Conservation (phyloP, 2,797 vertebrate genomes). For the Scarus forsteni region DNA sequence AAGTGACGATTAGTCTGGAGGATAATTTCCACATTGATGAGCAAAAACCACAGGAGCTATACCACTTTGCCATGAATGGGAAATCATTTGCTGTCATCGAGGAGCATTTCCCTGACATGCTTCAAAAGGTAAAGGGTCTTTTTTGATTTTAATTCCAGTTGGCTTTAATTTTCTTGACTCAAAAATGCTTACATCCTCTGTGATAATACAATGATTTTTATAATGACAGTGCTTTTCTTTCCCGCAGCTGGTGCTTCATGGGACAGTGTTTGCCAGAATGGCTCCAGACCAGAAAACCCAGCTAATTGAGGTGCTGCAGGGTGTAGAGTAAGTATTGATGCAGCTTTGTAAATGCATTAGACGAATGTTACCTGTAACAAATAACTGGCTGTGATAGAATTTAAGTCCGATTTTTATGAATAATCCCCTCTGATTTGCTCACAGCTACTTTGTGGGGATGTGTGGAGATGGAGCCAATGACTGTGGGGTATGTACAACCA, state of each 20-base stretch:
- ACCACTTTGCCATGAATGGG: conserved; percentile 98
- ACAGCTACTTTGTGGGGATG: conserved; percentile 98
- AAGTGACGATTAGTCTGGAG: conserved; percentile 89
- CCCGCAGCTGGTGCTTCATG: conserved; percentile 91
- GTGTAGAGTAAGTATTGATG: conserved; percentile 92
- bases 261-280: conserved; percentile 98
- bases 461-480: conserved; percentile 99
- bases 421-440: conserved; percentile 28
- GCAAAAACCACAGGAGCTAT: conserved; percentile 81
- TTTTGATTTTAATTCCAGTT: not conserved
- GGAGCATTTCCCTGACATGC: conserved; percentile 96
- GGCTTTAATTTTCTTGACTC: not conserved
- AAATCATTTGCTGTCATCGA: conserved; percentile 95
- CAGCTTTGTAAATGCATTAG: too few species aligned
- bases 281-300: conserved; percentile 98
- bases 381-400: not conserved
- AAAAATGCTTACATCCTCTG: not conserved
- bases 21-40: conserved; percentile 86
- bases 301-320: conserved; percentile 94
- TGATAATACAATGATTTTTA: too few species aligned
- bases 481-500: conserved; percentile 91
- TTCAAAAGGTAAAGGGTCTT: conserved; percentile 89
- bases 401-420: not conserved
- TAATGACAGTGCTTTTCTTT: not conserved
- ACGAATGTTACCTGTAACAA: not conserved